Evolutionary conservation across 1,140 invertebrate species (phyloP).

Genomic region (Ceratitis capitata): DNA sequence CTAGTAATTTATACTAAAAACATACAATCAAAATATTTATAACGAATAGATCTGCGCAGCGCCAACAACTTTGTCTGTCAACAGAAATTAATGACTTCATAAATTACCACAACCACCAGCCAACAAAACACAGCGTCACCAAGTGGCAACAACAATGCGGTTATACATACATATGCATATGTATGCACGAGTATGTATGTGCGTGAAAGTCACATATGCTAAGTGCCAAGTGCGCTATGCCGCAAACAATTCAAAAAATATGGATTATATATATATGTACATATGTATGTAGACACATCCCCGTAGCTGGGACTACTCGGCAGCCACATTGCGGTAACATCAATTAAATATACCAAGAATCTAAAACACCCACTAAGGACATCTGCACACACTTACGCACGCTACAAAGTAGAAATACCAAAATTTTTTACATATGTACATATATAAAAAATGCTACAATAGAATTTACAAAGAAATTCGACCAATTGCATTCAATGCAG

Average conservation of each 20-base stretch:
- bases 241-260: constrained; percentile 20
- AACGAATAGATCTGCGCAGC: constrained; percentile 60
- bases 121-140: neutral
- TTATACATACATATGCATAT: neutral
- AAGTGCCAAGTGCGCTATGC: neutral
- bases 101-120: constrained; percentile 56
- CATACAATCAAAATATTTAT: neutral
- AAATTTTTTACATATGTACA: no score
- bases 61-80: constrained; percentile 65
- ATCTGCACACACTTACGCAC: neutral
- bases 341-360: constrained; percentile 62
- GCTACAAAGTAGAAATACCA: no score
- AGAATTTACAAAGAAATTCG: constrained; percentile 37
- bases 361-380: neutral
- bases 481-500: constrained; percentile 45
- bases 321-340: constrained; percentile 58
- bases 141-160: constrained; percentile 46
- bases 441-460: constrained; percentile 23
- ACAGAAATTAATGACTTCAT: constrained; percentile 65
- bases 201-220: neutral
- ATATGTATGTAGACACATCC: neutral
- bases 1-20: neutral
- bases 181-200: neutral
- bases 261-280: neutral
- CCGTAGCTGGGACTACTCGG: constrained; percentile 50